phyloP scores from a whole-genome alignment of 2,113 vertebrate genomes.

The Melanerpes aurifrons region DNA sequence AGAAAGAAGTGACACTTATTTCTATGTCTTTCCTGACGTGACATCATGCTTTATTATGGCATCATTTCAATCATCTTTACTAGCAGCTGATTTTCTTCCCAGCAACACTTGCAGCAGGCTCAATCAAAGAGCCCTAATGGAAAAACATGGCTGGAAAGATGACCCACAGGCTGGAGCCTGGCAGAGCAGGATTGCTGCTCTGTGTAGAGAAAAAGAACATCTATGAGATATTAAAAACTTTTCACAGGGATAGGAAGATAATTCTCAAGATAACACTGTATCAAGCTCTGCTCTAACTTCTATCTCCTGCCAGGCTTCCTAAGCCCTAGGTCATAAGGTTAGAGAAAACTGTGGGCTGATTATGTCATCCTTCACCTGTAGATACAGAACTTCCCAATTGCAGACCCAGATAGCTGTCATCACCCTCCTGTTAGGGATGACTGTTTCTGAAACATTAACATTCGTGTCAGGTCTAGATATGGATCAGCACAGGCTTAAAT shows the following conservation, averaged over 20 bases:
- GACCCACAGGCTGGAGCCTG: rapidly evolving
- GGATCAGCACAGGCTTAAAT: conserved; percentile 56
- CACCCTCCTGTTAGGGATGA: background rate
- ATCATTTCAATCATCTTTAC: background rate
- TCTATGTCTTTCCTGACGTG: background rate
- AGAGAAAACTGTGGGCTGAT: background rate
- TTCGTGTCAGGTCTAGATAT: conserved; percentile 44
- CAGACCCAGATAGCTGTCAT: background rate
- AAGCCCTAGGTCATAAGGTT: conserved; percentile 11
- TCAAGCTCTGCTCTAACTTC: background rate
- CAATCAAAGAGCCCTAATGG: background rate
- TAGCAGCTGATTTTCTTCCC: background rate
- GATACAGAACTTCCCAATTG: background rate
- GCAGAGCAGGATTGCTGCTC: background rate
- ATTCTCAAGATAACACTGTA: background rate
- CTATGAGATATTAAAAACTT: conserved; percentile 29
- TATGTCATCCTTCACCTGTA: background rate
- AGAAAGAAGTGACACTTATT: background rate
- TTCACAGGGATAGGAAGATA: background rate
- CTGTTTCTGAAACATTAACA: conserved; percentile 27
- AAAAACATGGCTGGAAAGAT: background rate
- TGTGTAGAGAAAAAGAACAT: background rate
- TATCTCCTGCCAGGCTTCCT: background rate
- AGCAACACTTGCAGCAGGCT: background rate
- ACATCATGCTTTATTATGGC: background rate